Conservation (phyloP, 2,113 vertebrate genomes). For the Actenoides hombroni region DNA sequence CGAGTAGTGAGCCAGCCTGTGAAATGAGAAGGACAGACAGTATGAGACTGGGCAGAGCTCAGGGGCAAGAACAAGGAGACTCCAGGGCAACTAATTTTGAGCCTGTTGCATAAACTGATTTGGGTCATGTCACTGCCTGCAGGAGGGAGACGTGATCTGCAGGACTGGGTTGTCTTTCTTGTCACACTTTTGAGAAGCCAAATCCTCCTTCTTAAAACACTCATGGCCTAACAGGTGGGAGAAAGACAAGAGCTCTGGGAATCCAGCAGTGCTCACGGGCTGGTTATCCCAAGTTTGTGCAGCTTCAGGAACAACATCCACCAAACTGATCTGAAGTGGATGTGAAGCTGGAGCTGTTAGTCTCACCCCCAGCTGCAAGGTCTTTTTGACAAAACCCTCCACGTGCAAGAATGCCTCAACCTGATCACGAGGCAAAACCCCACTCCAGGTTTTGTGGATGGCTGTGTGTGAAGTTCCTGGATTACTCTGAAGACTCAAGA, state of each 20-base stretch:
- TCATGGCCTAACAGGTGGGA: not conserved
- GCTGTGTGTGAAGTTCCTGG: not conserved
- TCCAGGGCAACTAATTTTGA: not conserved
- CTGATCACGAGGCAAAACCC: not conserved
- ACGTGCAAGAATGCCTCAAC: not conserved
- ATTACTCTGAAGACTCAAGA: not conserved
- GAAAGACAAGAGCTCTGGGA: not conserved
- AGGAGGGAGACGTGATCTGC: rapidly evolving
- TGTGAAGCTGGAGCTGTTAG: not conserved
- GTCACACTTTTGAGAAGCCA: not conserved
- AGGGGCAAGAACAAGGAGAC: not conserved
- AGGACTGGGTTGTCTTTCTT: not conserved
- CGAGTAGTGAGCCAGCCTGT: conserved; percentile 93
- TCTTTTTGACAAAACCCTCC: not conserved
- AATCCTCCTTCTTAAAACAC: not conserved
- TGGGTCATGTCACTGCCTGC: not conserved
- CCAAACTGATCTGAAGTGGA: not conserved
- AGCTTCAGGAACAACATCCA: not conserved
- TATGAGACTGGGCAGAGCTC: not conserved
- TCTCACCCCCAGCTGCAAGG: not conserved
- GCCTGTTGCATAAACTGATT: not conserved
- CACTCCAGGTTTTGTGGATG: not conserved
- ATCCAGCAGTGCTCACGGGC: not conserved
- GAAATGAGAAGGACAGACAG: not conserved
- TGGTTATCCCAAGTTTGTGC: too few species aligned